Base-by-base conservation (phyloP, 92 coral and sea anemone genomes). In the Pocillopora grandis region DNA sequence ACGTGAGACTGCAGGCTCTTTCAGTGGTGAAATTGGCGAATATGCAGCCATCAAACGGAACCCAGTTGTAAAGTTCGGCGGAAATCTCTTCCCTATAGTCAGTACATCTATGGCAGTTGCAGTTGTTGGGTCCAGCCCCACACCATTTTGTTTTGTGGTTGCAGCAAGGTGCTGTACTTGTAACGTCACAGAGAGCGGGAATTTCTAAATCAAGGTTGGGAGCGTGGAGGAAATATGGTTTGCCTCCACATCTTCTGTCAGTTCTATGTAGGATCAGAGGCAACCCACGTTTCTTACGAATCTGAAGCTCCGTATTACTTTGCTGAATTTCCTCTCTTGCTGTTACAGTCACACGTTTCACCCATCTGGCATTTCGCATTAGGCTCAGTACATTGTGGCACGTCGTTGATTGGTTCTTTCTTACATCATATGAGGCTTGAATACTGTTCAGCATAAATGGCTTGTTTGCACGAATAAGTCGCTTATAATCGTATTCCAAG, bases 61-160 rank as follows among this genome's bases (percentile, higher is more conserved):
- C 70, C 95, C 92, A 92, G 3, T 83, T 73, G 42, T 76, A 71
- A 80, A 92, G 68, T 75, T 92, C 95, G 21, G 95, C 91, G 15
- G 80, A 75, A 11, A 86, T 57, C 23, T 86, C 76, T n/a, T 83
- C 72, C 59, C 89, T 80, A 66, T 78, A 92, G 71, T 92, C 91
- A 18, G 86, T 86, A 72, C 95, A 92, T 3, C 27, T n/a, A 66
- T 83, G 36, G 52, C 95, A 92, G 65, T 75, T 58, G 80, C 95
- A 92, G 84, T 82, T 63, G 64, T 37, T 69, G 10, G 64, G 48
- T 12, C 76, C 87, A 56, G 27, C 33, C 63, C 92, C 89, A 71
- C 95, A 92, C 70, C 65, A 49, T 52, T 85, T 85, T 9, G 70
- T 83, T 64, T 58, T 71, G 77, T 86, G 87, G 65, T 89, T 86